Evolutionary conservation across 2,888 invertebrate genomes (phyloP), one percentile per base, ranked within the genome.

Genomic region (Cinara cedri): DNA sequence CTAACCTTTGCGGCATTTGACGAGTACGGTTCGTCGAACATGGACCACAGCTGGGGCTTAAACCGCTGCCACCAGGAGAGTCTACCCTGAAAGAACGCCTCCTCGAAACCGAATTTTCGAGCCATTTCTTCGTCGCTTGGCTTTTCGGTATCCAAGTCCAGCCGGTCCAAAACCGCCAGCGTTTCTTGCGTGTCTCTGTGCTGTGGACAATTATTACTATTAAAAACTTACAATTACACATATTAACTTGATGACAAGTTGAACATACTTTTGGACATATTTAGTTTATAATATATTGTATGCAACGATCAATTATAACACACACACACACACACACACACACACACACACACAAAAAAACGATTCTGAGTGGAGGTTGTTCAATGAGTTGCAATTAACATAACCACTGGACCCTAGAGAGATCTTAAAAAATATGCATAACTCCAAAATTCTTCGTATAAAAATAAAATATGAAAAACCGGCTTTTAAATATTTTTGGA

Each of bases 151-250:
- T 99, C 98, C 85, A 98, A 90, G 88, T 99, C 99, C 85, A 99
- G 89, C 82, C 97, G 91, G 88, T 99, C 99, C 85, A 99, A 89
- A 81, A 99, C 98, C 81, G 97, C 96, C 85, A 99, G 89, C 72
- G 98, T 99, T 88, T 98, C 98, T 88, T 99, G 98, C 81, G 99
- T 99, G 88, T 99, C 98, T 84, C 97, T 91, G 89, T 96, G 96
- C 94, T 95, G 87, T 34, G 86, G 75, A 84, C 78, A 80, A 16
- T 16, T 13, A 51, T 51, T n/a, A n/a, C n/a, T n/a, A n/a, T n/a
- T n/a, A 51, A 51, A 16, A 34, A 13, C 49, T 14, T 51, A 51
- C 1, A 13, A 51, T 4, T 16, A 16, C 16, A 10, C 10, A n/a
- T n/a, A n/a, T n/a, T n/a, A n/a, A n/a, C n/a, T n/a, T n/a, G n/a